phyloP scores from a whole-genome alignment of 2,888 invertebrate species.

The Phortica okadai region DNA sequence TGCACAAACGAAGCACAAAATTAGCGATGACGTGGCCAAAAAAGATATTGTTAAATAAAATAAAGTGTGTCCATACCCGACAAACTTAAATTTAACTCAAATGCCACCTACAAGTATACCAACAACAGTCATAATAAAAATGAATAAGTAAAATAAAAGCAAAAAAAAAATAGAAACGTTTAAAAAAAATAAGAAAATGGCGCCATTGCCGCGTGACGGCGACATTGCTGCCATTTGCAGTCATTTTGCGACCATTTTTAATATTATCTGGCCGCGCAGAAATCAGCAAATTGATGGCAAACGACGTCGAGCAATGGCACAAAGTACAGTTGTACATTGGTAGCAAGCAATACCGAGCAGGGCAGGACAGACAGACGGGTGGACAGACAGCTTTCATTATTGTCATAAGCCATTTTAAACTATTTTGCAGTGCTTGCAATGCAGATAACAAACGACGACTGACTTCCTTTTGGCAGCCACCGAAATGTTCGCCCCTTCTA shows the following conservation, averaged over 20 bases:
- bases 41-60: neutral
- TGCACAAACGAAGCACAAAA: conserved; percentile 18
- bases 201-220: conserved; percentile 8
- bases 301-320: conserved; percentile 36
- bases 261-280: conserved; percentile 44
- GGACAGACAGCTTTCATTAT: conserved; percentile 63
- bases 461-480: neutral
- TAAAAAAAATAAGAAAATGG: conserved; percentile 15
- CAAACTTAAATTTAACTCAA: neutral
- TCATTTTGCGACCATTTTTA: conserved; percentile 32
- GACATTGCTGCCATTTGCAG: conserved; percentile 17
- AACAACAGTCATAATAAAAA: neutral
- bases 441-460: conserved; percentile 9
- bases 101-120: neutral
- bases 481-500: neutral
- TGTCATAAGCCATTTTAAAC: conserved; percentile 67
- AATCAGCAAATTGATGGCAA: conserved; percentile 70
- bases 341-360: no score
- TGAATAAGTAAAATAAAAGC: neutral
- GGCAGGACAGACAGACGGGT: neutral
- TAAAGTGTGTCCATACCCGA: neutral
- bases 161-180: neutral
- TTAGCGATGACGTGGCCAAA: conserved; percentile 16
- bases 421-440: conserved; percentile 36
- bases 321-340: no score